Conservation (phyloP, 2,113 vertebrate species). For the Bubalus kerabau region DNA sequence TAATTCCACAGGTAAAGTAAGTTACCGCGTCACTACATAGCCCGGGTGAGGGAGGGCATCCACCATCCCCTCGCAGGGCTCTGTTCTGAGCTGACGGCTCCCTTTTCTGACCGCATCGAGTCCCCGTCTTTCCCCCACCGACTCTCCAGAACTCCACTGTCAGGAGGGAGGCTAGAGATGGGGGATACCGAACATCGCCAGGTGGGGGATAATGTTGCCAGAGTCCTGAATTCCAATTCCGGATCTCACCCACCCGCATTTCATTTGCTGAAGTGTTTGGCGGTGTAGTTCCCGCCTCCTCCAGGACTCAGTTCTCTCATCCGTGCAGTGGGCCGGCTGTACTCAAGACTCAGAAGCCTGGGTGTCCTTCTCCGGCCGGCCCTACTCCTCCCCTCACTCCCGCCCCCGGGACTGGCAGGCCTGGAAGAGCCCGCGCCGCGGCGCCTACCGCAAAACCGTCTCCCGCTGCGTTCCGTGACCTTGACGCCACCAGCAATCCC, state of each 20-base stretch:
- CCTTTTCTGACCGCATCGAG: background rate
- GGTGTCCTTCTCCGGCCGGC: background rate
- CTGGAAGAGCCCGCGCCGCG: constrained; percentile 68
- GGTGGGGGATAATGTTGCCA: background rate
- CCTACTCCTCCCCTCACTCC: background rate
- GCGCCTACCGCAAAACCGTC: constrained; percentile 78
- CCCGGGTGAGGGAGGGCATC: background rate
- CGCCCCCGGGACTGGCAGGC: background rate
- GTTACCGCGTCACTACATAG: no score
- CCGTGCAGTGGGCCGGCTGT: background rate
- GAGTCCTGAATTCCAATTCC: background rate
- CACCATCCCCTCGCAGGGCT: background rate
- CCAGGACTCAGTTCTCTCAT: background rate
- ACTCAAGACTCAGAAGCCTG: background rate
- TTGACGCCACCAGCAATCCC: constrained; percentile 89
- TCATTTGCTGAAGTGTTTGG: background rate
- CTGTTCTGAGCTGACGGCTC: background rate
- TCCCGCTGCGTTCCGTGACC: constrained; percentile 86
- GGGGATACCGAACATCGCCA: background rate
- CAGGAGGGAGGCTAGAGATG: background rate
- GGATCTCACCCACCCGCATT: background rate
- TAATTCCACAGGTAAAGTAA: background rate
- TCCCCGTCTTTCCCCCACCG: background rate
- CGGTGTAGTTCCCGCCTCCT: background rate
- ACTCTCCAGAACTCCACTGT: background rate